A percentile compares a stretch with the other conserved stretches of the same genome.
phyloP scores from a whole-genome alignment of 1,140 invertebrate species.

The Tenebrio molitor region DNA sequence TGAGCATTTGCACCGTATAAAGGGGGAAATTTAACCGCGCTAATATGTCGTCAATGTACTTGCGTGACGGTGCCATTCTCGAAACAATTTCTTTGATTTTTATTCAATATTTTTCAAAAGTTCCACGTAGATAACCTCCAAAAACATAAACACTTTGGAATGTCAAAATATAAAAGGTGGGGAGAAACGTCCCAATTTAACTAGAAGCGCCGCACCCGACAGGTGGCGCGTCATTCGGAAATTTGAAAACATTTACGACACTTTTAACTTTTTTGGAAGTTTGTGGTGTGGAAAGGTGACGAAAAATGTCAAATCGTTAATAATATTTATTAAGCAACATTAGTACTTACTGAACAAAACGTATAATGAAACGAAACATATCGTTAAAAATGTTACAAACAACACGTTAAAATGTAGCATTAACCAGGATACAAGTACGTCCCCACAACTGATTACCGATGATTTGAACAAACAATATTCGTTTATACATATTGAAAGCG shows the following conservation, averaged over 20 bases:
- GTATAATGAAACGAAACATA: constrained; percentile 15
- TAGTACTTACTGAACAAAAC: constrained; percentile 44
- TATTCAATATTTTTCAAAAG: constrained; percentile 45
- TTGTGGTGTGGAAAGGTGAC: neutral
- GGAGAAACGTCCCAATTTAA: neutral
- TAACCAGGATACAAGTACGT: constrained; percentile 27
- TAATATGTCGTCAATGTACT: constrained; percentile 77
- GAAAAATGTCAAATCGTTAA: constrained; percentile 22
- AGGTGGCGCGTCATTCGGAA: neutral
- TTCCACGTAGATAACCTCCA: constrained; percentile 62
- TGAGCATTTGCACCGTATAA: constrained; percentile 91
- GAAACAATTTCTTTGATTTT: constrained; percentile 36
- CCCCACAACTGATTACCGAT: constrained; percentile 20
- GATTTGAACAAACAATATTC: constrained; percentile 27
- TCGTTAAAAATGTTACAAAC: constrained; percentile 40
- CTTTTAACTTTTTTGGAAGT: no score
- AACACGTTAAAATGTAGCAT: constrained; percentile 44
- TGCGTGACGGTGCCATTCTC: constrained; percentile 62
- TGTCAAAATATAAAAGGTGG: neutral
- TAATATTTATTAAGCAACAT: constrained; percentile 53
- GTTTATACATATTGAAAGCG: constrained; percentile 46
- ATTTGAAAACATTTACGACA: no score
- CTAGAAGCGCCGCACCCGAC: neutral
- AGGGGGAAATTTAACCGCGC: constrained; percentile 93
- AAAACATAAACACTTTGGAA: constrained; percentile 42